Evolutionary conservation across 64 coral and sea anemone species (phyloP).

Genomic region (Astreopora myriophthalma): DNA sequence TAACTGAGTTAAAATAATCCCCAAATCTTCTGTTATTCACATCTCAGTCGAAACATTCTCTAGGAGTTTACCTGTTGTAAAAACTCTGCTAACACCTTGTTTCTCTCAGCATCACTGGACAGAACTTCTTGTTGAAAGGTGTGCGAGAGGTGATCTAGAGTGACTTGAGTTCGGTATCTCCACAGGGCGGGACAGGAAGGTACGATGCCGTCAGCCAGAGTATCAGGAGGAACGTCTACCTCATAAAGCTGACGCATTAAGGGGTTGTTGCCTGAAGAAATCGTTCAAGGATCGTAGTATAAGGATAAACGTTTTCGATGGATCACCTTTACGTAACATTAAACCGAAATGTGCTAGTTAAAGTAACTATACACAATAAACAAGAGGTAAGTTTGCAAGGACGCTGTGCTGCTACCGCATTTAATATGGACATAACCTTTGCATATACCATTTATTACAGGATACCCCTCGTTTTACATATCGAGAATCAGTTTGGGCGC

Average conservation of each 20-base stretch:
- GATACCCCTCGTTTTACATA: no score
- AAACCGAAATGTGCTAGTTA: no score
- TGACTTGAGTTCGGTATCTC: conserved; percentile 70
- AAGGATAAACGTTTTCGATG: not conserved
- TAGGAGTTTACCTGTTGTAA: conserved; percentile 60
- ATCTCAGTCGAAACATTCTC: no score
- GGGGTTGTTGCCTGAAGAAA: conserved; percentile 56
- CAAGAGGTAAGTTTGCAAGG: no score
- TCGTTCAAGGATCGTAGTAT: not conserved
- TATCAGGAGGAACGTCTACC: conserved; percentile 57
- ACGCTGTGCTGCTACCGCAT: no score
- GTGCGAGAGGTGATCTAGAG: conserved; percentile 67
- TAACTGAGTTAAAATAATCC: no score
- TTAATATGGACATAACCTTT: no score
- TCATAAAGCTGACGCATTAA: conserved; percentile 78
- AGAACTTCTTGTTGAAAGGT: conserved; percentile 65
- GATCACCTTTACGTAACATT: no score
- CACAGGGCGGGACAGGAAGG: conserved; percentile 59
- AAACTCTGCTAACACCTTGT: conserved; percentile 67
- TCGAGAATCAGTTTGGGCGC: no score
- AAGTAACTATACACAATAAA: no score
- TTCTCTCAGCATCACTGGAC: conserved; percentile 30
- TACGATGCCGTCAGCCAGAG: conserved; percentile 3
- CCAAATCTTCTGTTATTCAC: no score
- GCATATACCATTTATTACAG: no score